Percentiles rank a stretch among this genome's conserved stretches.
phyloP scores from a whole-genome alignment of 2,888 invertebrate species.

The Heliconius ismenius region DNA sequence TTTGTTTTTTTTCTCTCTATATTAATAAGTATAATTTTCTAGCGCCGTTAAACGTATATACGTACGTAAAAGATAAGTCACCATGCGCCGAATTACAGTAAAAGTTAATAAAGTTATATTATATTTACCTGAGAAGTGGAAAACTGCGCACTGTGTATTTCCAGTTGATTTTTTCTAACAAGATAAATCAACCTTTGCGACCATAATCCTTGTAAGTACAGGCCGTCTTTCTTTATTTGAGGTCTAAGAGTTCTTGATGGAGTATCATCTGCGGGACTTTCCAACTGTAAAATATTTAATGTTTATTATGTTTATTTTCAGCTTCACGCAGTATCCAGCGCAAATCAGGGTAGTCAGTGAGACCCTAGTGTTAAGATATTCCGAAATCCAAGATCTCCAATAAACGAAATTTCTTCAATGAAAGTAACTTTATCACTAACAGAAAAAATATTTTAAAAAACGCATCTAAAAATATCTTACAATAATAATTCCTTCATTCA shows the following conservation, averaged over 20 bases:
- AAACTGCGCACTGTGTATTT: slow-evolving; percentile 74
- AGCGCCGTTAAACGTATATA: too few relatives aligned
- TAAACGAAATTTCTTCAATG: not conserved
- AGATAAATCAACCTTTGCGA: slow-evolving; percentile 73
- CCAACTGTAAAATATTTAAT: slow-evolving; percentile 61
- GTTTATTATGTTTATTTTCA: not conserved
- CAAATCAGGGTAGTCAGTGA: not conserved
- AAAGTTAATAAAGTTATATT: not conserved
- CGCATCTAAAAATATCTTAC: slow-evolving; percentile 56
- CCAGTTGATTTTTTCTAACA: slow-evolving; percentile 68
- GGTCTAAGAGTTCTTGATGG: slow-evolving; percentile 70
- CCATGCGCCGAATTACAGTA: not conserved
- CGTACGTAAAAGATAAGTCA: not conserved
- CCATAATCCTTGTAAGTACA: slow-evolving; percentile 72
- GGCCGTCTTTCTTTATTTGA: slow-evolving; percentile 66
- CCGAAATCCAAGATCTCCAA: not conserved
- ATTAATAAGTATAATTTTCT: too few relatives aligned
- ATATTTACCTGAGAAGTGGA: slow-evolving; percentile 67
- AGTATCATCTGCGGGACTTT: slow-evolving; percentile 73
- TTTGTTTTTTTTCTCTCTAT: too few relatives aligned
- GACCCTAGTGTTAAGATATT: not conserved
- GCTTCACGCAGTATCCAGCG: not conserved
- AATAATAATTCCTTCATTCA: slow-evolving; percentile 75
- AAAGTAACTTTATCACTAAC: not conserved
- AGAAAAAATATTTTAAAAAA: not conserved